phyloP scores from a whole-genome alignment of 2,113 vertebrate species.

The Romanogobio albipinnatus region DNA sequence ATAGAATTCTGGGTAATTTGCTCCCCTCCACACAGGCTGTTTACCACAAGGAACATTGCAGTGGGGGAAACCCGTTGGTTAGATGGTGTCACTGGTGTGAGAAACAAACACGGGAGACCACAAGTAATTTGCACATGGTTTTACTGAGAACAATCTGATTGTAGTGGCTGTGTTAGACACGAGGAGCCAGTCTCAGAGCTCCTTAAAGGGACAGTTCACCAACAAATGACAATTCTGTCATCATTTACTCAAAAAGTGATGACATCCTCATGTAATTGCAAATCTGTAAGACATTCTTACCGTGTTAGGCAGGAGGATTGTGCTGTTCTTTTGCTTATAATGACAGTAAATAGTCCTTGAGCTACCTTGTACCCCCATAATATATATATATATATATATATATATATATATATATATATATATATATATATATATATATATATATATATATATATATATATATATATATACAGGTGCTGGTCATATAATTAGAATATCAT shows the following conservation, averaged over 20 bases:
- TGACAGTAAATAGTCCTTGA: too few relatives aligned
- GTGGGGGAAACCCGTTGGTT: neutral
- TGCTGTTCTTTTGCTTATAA: neutral
- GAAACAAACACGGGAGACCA: conserved; percentile 6
- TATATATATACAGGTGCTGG: too few relatives aligned
- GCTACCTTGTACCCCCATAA: too few relatives aligned
- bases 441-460: too few relatives aligned
- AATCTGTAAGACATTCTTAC: neutral
- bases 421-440: too few relatives aligned
- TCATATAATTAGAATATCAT: too few relatives aligned
- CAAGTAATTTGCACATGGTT: conserved; percentile 6
- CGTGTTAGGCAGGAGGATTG: neutral
- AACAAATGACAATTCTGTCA: conserved; percentile 16
- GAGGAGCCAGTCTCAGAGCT: neutral
- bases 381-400: too few relatives aligned
- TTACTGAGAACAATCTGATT: neutral
- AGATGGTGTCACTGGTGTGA: conserved; percentile 2
- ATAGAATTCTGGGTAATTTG: conserved; percentile 27
- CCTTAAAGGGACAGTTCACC: neutral
- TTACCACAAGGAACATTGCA: conserved; percentile 16
- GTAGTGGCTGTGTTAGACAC: neutral
- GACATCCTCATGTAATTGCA: conserved; percentile 4
- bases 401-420: too few relatives aligned
- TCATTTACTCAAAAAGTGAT: conserved; percentile 5
- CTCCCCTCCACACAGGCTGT: neutral